A percentile compares a stretch with the other conserved stretches of the same genome.
These are phyloP conservation scores for Palythoa caribaeorum DNA, from an alignment of 92 coral and sea anemone species.

Conservation along the genomic window DNA sequence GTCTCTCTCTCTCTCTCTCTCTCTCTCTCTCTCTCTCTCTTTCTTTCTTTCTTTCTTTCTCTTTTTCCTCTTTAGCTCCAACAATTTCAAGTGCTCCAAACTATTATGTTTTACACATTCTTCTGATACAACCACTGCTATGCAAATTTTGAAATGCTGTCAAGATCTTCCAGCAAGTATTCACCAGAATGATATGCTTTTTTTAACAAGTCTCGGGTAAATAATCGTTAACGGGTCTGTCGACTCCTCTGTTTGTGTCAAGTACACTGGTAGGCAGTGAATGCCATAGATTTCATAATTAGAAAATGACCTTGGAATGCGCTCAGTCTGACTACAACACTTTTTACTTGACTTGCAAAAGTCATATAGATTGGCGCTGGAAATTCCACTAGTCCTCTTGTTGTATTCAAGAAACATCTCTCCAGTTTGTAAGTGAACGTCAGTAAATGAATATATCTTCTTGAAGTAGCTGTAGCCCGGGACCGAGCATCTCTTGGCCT, in stretches of 20 bases:
- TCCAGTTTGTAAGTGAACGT: not conserved
- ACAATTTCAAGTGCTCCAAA: constrained; percentile 66
- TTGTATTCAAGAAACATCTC: constrained; percentile 10
- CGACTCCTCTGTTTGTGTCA: constrained; percentile 16
- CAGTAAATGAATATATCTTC: not conserved
- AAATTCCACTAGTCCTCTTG: constrained; percentile 20
- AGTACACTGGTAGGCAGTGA: constrained; percentile 25
- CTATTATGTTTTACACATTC: constrained; percentile 60
- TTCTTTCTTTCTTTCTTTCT: constrained; percentile 54
- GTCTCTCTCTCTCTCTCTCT: no score
- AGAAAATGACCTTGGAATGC: not conserved
- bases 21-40: no score
- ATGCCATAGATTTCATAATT: constrained; percentile 31
- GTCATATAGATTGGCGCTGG: not conserved
- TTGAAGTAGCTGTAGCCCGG: not conserved
- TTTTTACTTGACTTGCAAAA: no score
- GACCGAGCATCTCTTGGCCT: constrained; percentile 33
- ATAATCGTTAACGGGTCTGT: constrained; percentile 55
- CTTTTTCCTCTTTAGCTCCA: constrained; percentile 64
- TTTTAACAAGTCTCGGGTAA: constrained; percentile 30
- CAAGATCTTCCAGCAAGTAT: constrained; percentile 42
- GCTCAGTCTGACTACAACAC: no score
- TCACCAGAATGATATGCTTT: constrained; percentile 27
- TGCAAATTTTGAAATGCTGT: constrained; percentile 48
- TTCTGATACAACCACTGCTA: constrained; percentile 55